Evolutionary conservation across 35 echinoderm and acorn worm genomes (phyloP), one percentile per base, ranked within the genome.

Genomic region (Ptychodera flava): DNA sequence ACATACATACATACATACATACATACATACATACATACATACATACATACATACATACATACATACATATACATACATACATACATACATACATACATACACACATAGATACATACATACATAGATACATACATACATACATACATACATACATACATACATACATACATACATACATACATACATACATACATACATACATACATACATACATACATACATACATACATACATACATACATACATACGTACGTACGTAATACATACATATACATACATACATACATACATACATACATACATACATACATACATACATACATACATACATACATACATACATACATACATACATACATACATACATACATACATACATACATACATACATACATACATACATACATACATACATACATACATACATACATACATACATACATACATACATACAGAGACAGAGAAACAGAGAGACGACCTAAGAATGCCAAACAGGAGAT

Each of bases 181-280:
- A 80, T 10, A 80, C n/a, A 80, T 10, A 80, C n/a, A 80, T n/a
- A n/a, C n/a, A n/a, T n/a, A n/a, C n/a, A n/a, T 77, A 77, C n/a
- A 77, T 77, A 77, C n/a, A 77, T 77, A 77, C n/a, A 77, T 77
- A 77, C n/a, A 77, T 77, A 77, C n/a, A 77, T 77, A 77, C n/a
- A 77, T 77, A 77, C n/a, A 77, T 77, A 77, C n/a, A 77, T 77
- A 77, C n/a, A 77, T 77, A 77, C n/a, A 77, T 77, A 77, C n/a
- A 77, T 77, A 77, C n/a, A 77, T 77, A 77, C n/a, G n/a, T 77
- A 77, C n/a, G n/a, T 77, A 77, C n/a, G n/a, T 77, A 77, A 16
- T 77, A 77, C n/a, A 77, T 77, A 77, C n/a, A 77, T 77, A 77
- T 77, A 77, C n/a, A 77, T 77, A 77, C n/a, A 77, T 77, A 77